Base-by-base conservation (phyloP, 2,888 invertebrate genomes). In the Lissonota sp. region DNA sequence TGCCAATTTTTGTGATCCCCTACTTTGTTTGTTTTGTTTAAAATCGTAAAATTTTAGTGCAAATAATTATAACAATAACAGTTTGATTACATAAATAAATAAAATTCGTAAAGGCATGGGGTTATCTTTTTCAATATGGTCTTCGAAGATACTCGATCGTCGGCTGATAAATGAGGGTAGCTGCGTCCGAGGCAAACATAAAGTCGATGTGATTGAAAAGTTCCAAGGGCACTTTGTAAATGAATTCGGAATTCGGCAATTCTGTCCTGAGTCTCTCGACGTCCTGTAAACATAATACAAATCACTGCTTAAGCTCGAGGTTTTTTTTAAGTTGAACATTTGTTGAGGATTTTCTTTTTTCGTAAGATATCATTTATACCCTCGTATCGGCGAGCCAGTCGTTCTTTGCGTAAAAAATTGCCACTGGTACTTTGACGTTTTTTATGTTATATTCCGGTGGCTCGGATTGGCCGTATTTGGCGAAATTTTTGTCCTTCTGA, bases 371-470 rank as follows among this genome's bases (percentile, higher is more conserved):
- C 26, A 26, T 26, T 26, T 26, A 83, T 80, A 88, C 89, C 64
- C 72, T 90, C 0, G 90, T 89, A 83, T 93, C 93, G 0, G 96
- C 94, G 71, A 97, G 88, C 90, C 95, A 95, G 90, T 97, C 97
- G 51, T 94, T 94, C 12, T 93, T 93, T 0, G 95, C 94, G 88
- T 95, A 96, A 88, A 96, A 95, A 2, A 96, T 89, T 64, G 95
- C 95, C 0, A 95, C 94, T 37, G 96, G 96, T 8, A 94, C 91
- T 1, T 93, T 94, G 1, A 95, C 93, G 86, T 93, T 94, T 6
- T 91, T 89, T 0, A 96, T 89, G 69, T 94, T 92, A 85, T 96
- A 96, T 0, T 90, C 90, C 0, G 96, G 96, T 0, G 96, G 96
- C 0, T 85, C 91, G 0, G 89, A 81, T 53, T 92, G 92, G 2